A percentile compares a stretch with the other conserved stretches of the same genome.
Evolutionary conservation across 1,140 invertebrate species (phyloP).

Genomic region (Venturia canescens): DNA sequence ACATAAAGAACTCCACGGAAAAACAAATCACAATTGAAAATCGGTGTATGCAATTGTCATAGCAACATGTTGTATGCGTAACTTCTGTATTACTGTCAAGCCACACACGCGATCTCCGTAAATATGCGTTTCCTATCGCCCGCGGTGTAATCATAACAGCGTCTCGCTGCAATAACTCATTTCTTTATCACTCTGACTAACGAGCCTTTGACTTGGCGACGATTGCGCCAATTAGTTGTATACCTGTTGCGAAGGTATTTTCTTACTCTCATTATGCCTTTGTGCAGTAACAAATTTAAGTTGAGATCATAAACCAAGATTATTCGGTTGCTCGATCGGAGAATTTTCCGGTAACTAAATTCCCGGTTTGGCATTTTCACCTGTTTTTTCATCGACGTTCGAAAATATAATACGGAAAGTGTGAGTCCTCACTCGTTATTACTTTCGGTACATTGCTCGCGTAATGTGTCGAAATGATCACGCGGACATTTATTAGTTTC

Average conservation of each 20-base stretch:
- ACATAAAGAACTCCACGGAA: no score
- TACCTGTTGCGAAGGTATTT: not conserved
- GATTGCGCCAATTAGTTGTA: not conserved
- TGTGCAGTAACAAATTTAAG: not conserved
- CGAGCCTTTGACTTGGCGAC: not conserved
- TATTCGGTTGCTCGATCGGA: not conserved
- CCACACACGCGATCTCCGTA: not conserved
- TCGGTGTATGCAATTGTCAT: no score
- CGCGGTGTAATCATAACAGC: not conserved
- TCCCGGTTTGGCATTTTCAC: not conserved
- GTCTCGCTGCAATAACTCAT: not conserved
- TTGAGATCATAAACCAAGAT: not conserved
- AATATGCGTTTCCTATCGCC: not conserved
- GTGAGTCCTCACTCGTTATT: constrained; percentile 19
- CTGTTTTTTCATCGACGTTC: not conserved
- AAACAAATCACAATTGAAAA: no score
- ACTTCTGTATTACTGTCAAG: not conserved
- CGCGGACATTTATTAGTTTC: constrained; percentile 9
- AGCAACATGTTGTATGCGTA: not conserved
- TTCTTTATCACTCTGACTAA: not conserved
- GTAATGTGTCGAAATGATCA: constrained; percentile 40
- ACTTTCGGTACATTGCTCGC: constrained; percentile 39
- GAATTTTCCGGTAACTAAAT: constrained; percentile 11
- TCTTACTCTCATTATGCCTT: not conserved
- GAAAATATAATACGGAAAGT: constrained; percentile 20